A percentile compares a stretch with the other conserved stretches of the same genome.
Conservation (phyloP, 2,797 vertebrate genomes). For the Okamejei kenojei region DNA sequence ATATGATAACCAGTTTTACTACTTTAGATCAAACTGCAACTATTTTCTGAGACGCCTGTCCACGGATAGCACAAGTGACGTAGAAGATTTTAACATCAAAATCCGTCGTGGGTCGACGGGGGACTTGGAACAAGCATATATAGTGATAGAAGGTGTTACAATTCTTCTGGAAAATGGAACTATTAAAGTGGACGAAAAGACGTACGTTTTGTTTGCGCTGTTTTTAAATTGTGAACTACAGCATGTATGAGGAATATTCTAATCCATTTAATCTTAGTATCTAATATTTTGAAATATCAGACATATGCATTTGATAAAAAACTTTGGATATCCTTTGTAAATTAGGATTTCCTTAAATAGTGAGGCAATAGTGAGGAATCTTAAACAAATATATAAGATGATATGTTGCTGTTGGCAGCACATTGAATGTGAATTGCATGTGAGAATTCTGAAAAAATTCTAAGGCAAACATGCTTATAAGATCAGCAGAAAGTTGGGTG, state of each 20-base stretch:
- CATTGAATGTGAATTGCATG: background rate
- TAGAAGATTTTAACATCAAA: slow-evolving; percentile 24
- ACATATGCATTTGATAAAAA: background rate
- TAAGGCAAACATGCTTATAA: background rate
- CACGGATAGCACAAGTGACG: background rate
- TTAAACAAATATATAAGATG: background rate
- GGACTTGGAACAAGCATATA: background rate
- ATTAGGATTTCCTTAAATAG: background rate
- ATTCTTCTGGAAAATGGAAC: background rate
- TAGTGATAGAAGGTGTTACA: background rate
- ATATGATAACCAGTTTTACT: background rate
- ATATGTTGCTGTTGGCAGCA: background rate
- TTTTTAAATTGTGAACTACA: background rate
- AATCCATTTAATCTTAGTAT: background rate
- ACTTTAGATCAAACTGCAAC: slow-evolving; percentile 4
- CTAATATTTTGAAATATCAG: background rate
- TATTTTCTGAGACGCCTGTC: background rate
- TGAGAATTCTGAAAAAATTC: background rate
- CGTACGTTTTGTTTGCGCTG: background rate
- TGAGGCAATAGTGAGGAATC: background rate
- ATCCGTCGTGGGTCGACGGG: slow-evolving; percentile 1
- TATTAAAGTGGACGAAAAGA: background rate
- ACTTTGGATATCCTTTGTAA: background rate
- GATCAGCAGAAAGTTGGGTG: background rate
- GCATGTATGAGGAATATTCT: background rate